Conservation (phyloP, 2,888 invertebrate genomes). For the Papilio gigon region DNA sequence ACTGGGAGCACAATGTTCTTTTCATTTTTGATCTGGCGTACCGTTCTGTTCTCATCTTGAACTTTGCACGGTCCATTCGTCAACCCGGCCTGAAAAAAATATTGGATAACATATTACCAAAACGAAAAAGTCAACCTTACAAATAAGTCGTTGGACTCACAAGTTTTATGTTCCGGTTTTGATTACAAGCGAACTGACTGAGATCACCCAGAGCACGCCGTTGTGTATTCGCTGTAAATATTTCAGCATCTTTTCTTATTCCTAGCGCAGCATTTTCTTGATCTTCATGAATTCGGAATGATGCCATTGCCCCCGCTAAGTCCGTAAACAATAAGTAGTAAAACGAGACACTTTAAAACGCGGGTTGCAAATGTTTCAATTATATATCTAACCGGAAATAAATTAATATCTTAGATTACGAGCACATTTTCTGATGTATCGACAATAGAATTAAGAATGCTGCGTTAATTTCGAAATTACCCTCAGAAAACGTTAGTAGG, state of each 20-base stretch:
- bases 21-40: slow-evolving; percentile 76
- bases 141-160: slow-evolving; percentile 67
- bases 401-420: slow-evolving; percentile 50
- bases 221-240: slow-evolving; percentile 78
- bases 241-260: slow-evolving; percentile 78
- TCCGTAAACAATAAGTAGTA: slow-evolving; percentile 69
- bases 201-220: slow-evolving; percentile 85
- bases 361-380: slow-evolving; percentile 55
- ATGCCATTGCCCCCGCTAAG: slow-evolving; percentile 84
- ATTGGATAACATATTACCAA: slow-evolving; percentile 38
- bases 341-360: slow-evolving; percentile 54
- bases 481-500: slow-evolving; percentile 64
- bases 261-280: slow-evolving; percentile 86
- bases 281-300: slow-evolving; percentile 89
- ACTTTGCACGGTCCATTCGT: slow-evolving; percentile 75
- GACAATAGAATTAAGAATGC: slow-evolving; percentile 59
- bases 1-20: slow-evolving; percentile 83
- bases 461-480: slow-evolving; percentile 62
- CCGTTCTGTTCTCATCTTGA: slow-evolving; percentile 76
- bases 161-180: slow-evolving; percentile 78
- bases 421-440: slow-evolving; percentile 62
- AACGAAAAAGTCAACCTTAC: slow-evolving; percentile 28
- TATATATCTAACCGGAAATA: slow-evolving; percentile 59
- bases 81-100: slow-evolving; percentile 65
- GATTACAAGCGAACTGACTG: slow-evolving; percentile 82